Conservation (phyloP, 2,797 vertebrate species). For the Parambassis ranga region DNA sequence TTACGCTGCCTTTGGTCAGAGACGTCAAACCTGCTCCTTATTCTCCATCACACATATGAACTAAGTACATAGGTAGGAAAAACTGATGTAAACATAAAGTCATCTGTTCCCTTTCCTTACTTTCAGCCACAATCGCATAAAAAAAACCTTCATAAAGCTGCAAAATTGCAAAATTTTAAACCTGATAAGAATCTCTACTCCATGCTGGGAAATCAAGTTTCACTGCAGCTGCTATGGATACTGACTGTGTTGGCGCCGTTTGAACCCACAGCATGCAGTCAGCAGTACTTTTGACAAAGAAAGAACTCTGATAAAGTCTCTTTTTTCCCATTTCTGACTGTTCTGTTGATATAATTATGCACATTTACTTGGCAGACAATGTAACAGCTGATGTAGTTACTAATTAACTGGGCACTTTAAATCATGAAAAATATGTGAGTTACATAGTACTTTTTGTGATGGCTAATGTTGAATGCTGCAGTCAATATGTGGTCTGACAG, state of each 20-base stretch:
- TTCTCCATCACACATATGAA: slow-evolving; percentile 23
- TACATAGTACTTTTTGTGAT: slow-evolving; percentile 5
- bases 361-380: slow-evolving; percentile 23
- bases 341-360: slow-evolving; percentile 9
- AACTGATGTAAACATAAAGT: slow-evolving; percentile 15
- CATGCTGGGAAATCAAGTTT: slow-evolving; percentile 11
- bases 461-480: slow-evolving; percentile 1
- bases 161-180: neutral
- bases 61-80: neutral
- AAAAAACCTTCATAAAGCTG: neutral
- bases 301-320: neutral
- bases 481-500: neutral
- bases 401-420: slow-evolving; percentile 54
- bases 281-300: neutral
- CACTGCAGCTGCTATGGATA: slow-evolving; percentile 1
- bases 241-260: neutral
- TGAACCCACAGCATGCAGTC: neutral
- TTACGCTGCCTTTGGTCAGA: slow-evolving; percentile 7
- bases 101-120: slow-evolving; percentile 2
- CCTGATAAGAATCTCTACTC: neutral
- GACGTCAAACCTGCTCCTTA: slow-evolving; percentile 3
- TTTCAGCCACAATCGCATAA: neutral
- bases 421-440: slow-evolving; percentile 34
- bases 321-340: slow-evolving; percentile 29
- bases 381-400: slow-evolving; percentile 22